Evolutionary conservation across 2,797 vertebrate species (phyloP).

Genomic region (Delichon dasypus): DNA sequence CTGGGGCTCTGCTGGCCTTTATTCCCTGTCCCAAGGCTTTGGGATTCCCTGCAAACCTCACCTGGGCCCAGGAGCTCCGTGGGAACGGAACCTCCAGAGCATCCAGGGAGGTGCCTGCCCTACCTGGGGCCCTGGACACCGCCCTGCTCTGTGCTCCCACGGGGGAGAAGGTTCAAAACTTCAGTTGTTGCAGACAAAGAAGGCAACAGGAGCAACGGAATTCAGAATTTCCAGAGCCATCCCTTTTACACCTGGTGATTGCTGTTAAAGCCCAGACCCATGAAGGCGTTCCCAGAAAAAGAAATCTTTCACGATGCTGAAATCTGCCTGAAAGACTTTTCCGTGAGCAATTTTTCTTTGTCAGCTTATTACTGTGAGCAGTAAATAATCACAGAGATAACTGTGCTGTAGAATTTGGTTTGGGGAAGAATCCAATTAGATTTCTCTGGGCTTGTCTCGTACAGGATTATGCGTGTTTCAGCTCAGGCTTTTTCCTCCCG

Average conservation of each 20-base stretch:
- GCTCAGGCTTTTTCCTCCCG: not conserved
- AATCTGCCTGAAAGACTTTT: not conserved
- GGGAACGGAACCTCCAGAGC: not conserved
- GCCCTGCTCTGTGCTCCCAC: rapidly evolving
- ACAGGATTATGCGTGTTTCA: not conserved
- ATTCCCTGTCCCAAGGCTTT: rapidly evolving
- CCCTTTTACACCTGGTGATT: not conserved
- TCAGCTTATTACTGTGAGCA: not conserved
- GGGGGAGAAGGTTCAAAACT: not conserved
- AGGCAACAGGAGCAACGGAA: not conserved
- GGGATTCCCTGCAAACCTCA: not conserved
- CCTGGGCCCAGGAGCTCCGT: rapidly evolving
- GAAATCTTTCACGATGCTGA: not conserved
- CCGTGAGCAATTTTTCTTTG: not conserved
- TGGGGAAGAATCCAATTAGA: not conserved
- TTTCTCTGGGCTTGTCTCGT: not conserved
- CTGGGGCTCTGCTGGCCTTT: rapidly evolving
- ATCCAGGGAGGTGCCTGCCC: not conserved
- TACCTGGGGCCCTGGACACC: rapidly evolving
- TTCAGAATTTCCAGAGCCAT: not conserved
- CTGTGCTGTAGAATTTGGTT: not conserved
- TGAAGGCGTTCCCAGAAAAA: not conserved
- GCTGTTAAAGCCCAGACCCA: not conserved
- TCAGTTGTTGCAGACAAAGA: no score
- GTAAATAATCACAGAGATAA: constrained; percentile 19